Evolutionary conservation across 92 coral and sea anemone species (phyloP).

Genomic region (Anthopleura xanthogrammica): DNA sequence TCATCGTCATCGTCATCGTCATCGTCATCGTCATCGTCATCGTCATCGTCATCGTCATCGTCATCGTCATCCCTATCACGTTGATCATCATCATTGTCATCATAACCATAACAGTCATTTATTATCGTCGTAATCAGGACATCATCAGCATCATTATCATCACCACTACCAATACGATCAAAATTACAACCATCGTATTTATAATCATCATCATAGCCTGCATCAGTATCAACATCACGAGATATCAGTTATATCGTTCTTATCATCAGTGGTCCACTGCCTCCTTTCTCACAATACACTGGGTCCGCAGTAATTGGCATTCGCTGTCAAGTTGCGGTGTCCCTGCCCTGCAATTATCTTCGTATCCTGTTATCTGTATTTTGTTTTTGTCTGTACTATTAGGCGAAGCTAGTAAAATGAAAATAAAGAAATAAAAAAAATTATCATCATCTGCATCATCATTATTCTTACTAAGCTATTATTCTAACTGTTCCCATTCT

Average conservation of each 20-base stretch:
- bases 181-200: too few relatives aligned
- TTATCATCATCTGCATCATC: too few relatives aligned
- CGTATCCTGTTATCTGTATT: too few relatives aligned
- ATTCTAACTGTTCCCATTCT: not conserved
- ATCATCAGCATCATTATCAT: not conserved
- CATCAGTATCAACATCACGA: not conserved
- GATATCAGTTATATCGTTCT: not conserved
- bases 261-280: not conserved
- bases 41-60: not conserved
- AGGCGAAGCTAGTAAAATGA: too few relatives aligned
- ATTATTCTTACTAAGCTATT: not conserved
- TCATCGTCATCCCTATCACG: not conserved
- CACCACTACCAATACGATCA: not conserved
- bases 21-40: not conserved
- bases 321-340: too few relatives aligned
- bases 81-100: not conserved
- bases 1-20: not conserved
- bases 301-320: too few relatives aligned
- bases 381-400: too few relatives aligned
- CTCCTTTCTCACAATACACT: too few relatives aligned
- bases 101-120: not conserved
- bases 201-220: not conserved
- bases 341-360: too few relatives aligned
- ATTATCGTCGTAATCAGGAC: not conserved
- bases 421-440: too few relatives aligned